Evolutionary conservation across 2,113 vertebrate species (phyloP).

Genomic region (Rana temporaria): DNA sequence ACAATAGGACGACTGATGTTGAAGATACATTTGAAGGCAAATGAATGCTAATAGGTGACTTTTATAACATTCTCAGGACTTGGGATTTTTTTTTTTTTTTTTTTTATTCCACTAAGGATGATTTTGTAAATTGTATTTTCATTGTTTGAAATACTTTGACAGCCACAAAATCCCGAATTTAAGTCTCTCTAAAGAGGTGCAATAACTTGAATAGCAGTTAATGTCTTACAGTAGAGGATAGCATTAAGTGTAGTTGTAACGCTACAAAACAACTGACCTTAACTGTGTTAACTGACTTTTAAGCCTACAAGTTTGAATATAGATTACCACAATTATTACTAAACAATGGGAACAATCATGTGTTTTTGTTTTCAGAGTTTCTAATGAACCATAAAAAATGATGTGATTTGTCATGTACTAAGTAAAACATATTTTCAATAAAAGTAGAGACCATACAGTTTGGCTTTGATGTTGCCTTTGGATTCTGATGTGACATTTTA

Average conservation of each 20-base stretch:
- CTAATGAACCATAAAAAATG: constrained; percentile 26
- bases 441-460: constrained; percentile 25
- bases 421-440: constrained; percentile 48
- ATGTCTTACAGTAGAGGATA: constrained; percentile 60
- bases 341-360: constrained; percentile 45
- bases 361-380: constrained; percentile 34
- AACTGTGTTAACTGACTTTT: constrained; percentile 30
- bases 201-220: constrained; percentile 69
- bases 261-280: constrained; percentile 8
- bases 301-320: neutral
- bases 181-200: constrained; percentile 73
- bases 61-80: constrained; percentile 79
- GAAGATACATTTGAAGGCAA: neutral
- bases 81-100: constrained; percentile 65
- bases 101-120: constrained; percentile 72
- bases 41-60: neutral
- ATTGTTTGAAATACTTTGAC: constrained; percentile 73
- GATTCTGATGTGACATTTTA: neutral
- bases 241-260: constrained; percentile 7
- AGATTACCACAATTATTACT: constrained; percentile 9
- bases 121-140: constrained; percentile 78
- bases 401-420: constrained; percentile 52
- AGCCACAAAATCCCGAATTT: constrained; percentile 64
- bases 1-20: neutral
- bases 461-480: constrained; percentile 7